Conservation (phyloP, 2,113 vertebrate genomes). For the Sterna hirundo region DNA sequence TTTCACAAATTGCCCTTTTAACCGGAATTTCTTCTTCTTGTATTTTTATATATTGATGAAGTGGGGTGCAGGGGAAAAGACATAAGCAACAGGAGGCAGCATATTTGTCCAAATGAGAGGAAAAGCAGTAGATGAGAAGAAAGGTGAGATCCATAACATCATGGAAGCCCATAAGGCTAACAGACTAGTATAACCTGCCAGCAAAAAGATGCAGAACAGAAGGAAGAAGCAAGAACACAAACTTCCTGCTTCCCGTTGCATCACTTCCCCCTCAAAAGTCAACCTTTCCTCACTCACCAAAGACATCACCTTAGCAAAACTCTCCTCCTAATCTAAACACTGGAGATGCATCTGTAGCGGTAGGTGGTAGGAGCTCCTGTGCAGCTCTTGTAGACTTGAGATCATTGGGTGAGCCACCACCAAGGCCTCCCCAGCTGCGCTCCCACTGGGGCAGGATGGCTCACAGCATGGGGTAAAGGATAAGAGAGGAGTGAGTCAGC, state of each 20-base stretch:
- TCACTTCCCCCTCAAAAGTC: not conserved
- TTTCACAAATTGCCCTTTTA: not conserved
- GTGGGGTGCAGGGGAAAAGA: fast-evolving
- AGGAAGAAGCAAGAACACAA: not conserved
- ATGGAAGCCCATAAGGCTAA: not conserved
- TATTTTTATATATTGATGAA: not conserved
- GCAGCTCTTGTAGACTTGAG: not conserved
- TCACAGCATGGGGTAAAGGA: not conserved
- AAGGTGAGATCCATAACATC: not conserved
- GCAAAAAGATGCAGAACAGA: not conserved
- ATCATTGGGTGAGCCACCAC: not conserved
- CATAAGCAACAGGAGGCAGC: not conserved
- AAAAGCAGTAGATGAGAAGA: not conserved
- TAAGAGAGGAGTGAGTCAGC: not conserved
- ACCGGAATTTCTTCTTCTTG: not conserved
- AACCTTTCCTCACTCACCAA: not conserved
- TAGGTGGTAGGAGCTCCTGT: not conserved
- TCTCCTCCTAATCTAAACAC: not conserved
- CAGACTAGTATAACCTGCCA: not conserved
- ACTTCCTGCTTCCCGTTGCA: not conserved
- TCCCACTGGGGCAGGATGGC: not conserved
- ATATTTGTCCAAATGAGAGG: not conserved
- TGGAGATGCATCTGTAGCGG: not conserved
- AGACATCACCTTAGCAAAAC: not conserved
- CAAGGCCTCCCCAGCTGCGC: not conserved